Conservation (phyloP, 2,797 vertebrate genomes). For the Tympanoctomys barrerae region DNA sequence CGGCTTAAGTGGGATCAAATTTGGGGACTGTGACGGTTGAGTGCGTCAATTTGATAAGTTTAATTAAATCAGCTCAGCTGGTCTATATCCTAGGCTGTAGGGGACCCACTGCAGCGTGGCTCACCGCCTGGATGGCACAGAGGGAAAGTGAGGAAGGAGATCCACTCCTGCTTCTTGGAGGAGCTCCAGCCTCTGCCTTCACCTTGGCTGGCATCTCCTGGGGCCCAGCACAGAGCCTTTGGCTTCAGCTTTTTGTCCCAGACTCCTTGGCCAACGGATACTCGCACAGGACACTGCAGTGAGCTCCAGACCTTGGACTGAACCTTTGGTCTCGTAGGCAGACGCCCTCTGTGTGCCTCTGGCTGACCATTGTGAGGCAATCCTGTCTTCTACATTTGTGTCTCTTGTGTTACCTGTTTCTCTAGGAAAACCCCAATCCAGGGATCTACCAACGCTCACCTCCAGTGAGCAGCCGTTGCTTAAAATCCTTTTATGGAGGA, state of each 20-base stretch:
- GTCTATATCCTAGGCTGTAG: background rate
- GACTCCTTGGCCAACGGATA: background rate
- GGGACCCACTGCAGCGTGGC: too few species aligned
- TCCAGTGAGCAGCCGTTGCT: background rate
- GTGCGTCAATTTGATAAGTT: background rate
- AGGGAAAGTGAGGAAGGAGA: background rate
- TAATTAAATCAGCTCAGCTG: background rate
- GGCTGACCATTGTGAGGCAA: background rate
- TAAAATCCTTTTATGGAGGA: background rate
- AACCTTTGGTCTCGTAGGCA: background rate
- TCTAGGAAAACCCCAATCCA: background rate
- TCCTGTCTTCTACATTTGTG: background rate
- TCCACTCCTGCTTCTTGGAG: too few species aligned
- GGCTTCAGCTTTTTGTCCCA: background rate
- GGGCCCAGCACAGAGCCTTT: too few species aligned
- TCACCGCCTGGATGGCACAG: background rate
- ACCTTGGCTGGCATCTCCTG: background rate
- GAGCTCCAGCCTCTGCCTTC: background rate
- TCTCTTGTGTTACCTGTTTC: background rate
- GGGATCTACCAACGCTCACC: background rate
- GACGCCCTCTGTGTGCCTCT: background rate
- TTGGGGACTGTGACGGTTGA: background rate
- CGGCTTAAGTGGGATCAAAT: background rate
- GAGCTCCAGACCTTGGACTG: background rate
- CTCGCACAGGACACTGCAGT: background rate